Percentiles rank a stretch among this genome's conserved stretches.
Conservation (phyloP, 2,797 vertebrate species). For the Salarias fasciatus region DNA sequence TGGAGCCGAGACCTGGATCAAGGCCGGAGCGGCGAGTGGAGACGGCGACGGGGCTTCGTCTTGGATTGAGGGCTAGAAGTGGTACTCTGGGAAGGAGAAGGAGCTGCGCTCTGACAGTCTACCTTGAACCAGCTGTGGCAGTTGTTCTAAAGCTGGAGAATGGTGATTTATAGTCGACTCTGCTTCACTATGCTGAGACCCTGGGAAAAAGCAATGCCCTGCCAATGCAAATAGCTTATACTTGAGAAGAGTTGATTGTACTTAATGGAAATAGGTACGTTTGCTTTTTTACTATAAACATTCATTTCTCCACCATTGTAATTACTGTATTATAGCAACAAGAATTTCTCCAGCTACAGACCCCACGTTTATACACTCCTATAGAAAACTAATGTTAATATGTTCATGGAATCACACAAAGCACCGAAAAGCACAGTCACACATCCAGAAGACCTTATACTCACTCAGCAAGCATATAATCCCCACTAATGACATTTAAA, state of each 20-base stretch:
- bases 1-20: slow-evolving; percentile 51
- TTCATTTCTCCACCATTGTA: too few relatives aligned
- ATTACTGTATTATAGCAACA: too few relatives aligned
- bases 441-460: too few relatives aligned
- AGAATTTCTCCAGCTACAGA: too few relatives aligned
- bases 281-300: too few relatives aligned
- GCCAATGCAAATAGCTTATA: not conserved
- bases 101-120: slow-evolving; percentile 9
- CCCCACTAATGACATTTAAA: too few relatives aligned
- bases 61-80: slow-evolving; percentile 30
- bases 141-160: too few relatives aligned
- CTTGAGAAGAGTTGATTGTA: not conserved
- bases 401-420: too few relatives aligned
- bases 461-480: too few relatives aligned
- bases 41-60: slow-evolving; percentile 31
- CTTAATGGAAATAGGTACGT: not conserved
- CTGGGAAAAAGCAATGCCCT: not conserved
- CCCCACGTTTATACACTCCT: too few relatives aligned
- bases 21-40: slow-evolving; percentile 41
- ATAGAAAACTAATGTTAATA: too few relatives aligned
- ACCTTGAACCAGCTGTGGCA: slow-evolving; percentile 21
- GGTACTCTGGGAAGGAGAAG: slow-evolving; percentile 14
- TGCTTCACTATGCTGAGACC: not conserved
- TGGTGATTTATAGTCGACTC: not conserved
- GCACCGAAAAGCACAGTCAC: too few relatives aligned